Percentiles rank a stretch among this genome's conserved stretches.
phyloP scores from a whole-genome alignment of 30 jellyfish, hydroid and myxozoan genomes.

The Turritopsis dohrnii region DNA sequence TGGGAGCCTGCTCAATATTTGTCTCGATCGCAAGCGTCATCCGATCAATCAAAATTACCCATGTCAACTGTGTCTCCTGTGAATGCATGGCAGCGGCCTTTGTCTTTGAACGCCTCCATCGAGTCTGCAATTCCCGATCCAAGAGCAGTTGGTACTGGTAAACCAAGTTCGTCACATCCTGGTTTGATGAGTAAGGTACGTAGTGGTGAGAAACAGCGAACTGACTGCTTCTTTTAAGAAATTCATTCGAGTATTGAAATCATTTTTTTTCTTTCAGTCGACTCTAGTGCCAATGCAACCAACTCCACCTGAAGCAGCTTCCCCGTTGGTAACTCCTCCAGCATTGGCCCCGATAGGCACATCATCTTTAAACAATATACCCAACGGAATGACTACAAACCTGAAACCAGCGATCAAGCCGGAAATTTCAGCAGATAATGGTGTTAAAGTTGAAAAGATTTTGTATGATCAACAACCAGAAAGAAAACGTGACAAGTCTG shows the following conservation, averaged over 20 bases:
- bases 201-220: too few relatives aligned
- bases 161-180: slow-evolving; percentile 59
- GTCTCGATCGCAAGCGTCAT: slow-evolving; percentile 53
- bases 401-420: background rate
- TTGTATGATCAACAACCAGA: background rate
- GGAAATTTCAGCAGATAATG: background rate
- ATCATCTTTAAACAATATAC: background rate
- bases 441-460: background rate
- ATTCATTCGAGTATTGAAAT: background rate
- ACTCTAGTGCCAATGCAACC: slow-evolving; percentile 24
- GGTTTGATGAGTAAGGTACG: slow-evolving; percentile 16
- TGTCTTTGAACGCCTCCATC: slow-evolving; percentile 51
- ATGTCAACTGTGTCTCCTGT: slow-evolving; percentile 33
- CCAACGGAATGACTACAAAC: background rate
- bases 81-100: slow-evolving; percentile 96
- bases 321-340: slow-evolving; percentile 38
- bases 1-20: slow-evolving; percentile 98
- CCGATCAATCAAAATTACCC: slow-evolving; percentile 40
- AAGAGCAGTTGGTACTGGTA: slow-evolving; percentile 96
- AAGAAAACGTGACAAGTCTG: background rate
- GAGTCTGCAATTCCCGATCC: slow-evolving; percentile 78
- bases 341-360: slow-evolving; percentile 21
- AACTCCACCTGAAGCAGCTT: slow-evolving; percentile 37
- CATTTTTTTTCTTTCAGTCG: background rate
- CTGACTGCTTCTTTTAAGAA: too few relatives aligned